phyloP scores from a whole-genome alignment of 2,888 invertebrate species.

The Acrocyrtus sp. region DNA sequence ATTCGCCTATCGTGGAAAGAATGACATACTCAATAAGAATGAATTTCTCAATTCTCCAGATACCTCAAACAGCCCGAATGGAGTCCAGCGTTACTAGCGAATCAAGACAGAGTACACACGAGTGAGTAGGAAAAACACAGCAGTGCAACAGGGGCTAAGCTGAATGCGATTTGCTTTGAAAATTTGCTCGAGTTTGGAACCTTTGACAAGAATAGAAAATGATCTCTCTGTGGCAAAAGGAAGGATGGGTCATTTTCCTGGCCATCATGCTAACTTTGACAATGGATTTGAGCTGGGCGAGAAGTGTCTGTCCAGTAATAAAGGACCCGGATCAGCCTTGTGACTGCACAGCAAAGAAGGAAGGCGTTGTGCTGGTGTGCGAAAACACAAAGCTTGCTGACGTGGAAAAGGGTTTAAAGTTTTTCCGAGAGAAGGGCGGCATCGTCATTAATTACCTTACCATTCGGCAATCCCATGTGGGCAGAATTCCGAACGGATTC shows the following conservation, averaged over 20 bases:
- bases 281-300: constrained; percentile 67
- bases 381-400: constrained; percentile 87
- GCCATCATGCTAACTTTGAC: constrained; percentile 53
- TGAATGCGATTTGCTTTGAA: no score
- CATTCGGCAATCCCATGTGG: constrained; percentile 84
- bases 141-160: no score
- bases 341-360: constrained; percentile 85
- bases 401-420: constrained; percentile 80
- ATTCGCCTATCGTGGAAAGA: no score
- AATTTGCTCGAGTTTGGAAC: no score
- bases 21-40: no score
- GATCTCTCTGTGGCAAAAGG: neutral
- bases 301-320: constrained; percentile 65
- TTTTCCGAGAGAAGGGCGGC: constrained; percentile 72
- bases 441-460: constrained; percentile 89
- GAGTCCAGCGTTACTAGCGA: no score
- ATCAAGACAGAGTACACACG: no score
- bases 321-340: constrained; percentile 75
- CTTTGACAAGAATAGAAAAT: constrained; percentile 1
- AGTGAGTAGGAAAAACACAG: no score
- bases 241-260: constrained; percentile 26
- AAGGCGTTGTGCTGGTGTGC: constrained; percentile 88
- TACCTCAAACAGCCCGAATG: no score
- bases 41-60: no score
- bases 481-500: constrained; percentile 79